Conservation (phyloP, 2,113 vertebrate species). For the Silurus asotus region DNA sequence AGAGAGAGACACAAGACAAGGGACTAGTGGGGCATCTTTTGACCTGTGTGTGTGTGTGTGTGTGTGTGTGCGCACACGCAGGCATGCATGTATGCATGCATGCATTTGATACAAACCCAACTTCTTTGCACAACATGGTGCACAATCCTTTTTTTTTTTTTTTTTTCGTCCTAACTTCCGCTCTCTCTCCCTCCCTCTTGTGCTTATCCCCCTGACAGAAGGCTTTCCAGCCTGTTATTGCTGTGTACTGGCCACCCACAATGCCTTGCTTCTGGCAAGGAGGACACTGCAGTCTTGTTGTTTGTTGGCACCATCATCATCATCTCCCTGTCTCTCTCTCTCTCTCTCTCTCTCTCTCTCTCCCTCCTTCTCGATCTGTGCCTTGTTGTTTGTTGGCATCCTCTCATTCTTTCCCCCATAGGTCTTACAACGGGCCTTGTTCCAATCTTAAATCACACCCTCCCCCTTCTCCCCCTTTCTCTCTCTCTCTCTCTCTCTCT, state of each 20-base stretch:
- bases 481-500: neutral
- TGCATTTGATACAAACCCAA: neutral
- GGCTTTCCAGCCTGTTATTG: slow-evolving; percentile 51
- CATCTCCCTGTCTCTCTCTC: neutral
- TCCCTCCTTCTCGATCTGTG: neutral
- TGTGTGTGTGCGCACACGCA: neutral
- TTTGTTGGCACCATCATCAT: slow-evolving; percentile 40
- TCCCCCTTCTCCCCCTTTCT: neutral
- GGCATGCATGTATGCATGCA: neutral
- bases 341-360: slow-evolving; percentile 4
- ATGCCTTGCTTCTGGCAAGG: slow-evolving; percentile 53
- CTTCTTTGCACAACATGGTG: slow-evolving; percentile 15
- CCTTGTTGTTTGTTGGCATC: slow-evolving; percentile 30
- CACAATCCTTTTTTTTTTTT: slow-evolving; percentile 6
- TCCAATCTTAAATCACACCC: slow-evolving; percentile 28
- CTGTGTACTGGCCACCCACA: slow-evolving; percentile 49
- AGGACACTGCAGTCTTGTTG: slow-evolving; percentile 55
- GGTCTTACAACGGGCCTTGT: slow-evolving; percentile 27
- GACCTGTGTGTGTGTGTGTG: neutral
- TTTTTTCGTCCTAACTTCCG: neutral
- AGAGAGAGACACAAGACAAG: neutral
- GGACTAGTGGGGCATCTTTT: slow-evolving; percentile 10
- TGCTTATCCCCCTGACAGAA: slow-evolving; percentile 39
- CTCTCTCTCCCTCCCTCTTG: slow-evolving; percentile 29
- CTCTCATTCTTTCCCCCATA: slow-evolving; percentile 22